Conservation (phyloP, 2,888 invertebrate species). For the Masnerella sp. region DNA sequence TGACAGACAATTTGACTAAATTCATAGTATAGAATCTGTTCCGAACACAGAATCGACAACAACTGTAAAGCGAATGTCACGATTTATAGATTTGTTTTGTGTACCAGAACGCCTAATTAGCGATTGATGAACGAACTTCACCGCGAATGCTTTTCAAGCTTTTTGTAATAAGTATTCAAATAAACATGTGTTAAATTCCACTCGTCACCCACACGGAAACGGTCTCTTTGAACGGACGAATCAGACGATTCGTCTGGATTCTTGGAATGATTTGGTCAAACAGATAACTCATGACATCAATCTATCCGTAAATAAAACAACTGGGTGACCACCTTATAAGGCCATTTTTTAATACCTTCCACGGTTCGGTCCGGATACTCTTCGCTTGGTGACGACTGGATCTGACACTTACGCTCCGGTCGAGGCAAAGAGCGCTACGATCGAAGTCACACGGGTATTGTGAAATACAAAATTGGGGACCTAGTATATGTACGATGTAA, state of each 20-base stretch:
- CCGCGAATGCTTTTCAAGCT: neutral
- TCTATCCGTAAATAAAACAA: too few species aligned
- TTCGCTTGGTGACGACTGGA: too few species aligned
- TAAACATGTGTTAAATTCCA: neutral
- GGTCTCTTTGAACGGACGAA: slow-evolving; percentile 4
- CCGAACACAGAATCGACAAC: slow-evolving; percentile 18
- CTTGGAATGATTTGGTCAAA: too few species aligned
- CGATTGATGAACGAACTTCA: slow-evolving; percentile 9
- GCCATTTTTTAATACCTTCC: too few species aligned
- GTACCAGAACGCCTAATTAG: slow-evolving; percentile 18
- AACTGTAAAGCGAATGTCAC: slow-evolving; percentile 1
- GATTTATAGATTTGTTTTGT: slow-evolving; percentile 22
- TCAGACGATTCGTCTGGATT: neutral
- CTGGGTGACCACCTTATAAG: neutral
- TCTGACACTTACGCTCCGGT: neutral
- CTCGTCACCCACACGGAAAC: slow-evolving; percentile 5
- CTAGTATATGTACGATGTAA: slow-evolving; percentile 19
- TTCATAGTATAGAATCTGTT: slow-evolving; percentile 34
- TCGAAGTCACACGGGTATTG: slow-evolving; percentile 5
- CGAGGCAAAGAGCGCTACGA: slow-evolving; percentile 30
- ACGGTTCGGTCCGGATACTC: too few species aligned
- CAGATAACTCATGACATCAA: too few species aligned
- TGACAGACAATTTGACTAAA: slow-evolving; percentile 12
- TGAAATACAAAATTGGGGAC: slow-evolving; percentile 23
- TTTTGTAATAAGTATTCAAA: slow-evolving; percentile 4